Conservation (phyloP, 2,113 vertebrate species). For the Menidia beryllina region DNA sequence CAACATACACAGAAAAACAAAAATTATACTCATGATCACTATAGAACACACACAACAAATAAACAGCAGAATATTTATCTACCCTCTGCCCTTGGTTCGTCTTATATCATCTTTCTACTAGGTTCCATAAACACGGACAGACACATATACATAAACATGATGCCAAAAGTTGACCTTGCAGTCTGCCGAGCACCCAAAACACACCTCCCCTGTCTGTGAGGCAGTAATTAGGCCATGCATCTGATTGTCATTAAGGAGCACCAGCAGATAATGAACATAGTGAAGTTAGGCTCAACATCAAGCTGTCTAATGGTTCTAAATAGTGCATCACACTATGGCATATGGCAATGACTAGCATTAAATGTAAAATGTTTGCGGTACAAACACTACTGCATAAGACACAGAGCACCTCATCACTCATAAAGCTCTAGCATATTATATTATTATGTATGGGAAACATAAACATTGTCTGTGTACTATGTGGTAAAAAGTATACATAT, state of each 20-base stretch:
- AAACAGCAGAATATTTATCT: slow-evolving; percentile 30
- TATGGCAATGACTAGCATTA: background rate
- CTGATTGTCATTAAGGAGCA: slow-evolving; percentile 95
- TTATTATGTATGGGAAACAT: background rate
- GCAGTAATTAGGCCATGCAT: slow-evolving; percentile 94
- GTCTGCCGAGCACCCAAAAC: slow-evolving; percentile 7
- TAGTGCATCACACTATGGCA: background rate
- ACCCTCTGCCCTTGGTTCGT: slow-evolving; percentile 41
- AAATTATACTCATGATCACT: slow-evolving; percentile 12
- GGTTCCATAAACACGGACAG: slow-evolving; percentile 30
- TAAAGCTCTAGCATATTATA: background rate
- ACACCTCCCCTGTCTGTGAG: slow-evolving; percentile 73
- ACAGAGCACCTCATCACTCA: background rate
- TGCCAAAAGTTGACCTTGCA: slow-evolving; percentile 22
- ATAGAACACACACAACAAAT: slow-evolving; percentile 29
- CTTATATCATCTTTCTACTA: slow-evolving; percentile 21
- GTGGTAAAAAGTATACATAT: no score
- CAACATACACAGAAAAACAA: background rate
- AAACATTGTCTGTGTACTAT: no score
- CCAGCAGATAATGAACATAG: slow-evolving; percentile 59
- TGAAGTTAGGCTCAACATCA: slow-evolving; percentile 29
- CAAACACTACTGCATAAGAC: background rate
- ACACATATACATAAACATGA: slow-evolving; percentile 18
- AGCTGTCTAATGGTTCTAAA: slow-evolving; percentile 15
- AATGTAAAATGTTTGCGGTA: background rate